Conservation (phyloP, 92 coral and sea anemone genomes). For the Galaxea fascicularis region DNA sequence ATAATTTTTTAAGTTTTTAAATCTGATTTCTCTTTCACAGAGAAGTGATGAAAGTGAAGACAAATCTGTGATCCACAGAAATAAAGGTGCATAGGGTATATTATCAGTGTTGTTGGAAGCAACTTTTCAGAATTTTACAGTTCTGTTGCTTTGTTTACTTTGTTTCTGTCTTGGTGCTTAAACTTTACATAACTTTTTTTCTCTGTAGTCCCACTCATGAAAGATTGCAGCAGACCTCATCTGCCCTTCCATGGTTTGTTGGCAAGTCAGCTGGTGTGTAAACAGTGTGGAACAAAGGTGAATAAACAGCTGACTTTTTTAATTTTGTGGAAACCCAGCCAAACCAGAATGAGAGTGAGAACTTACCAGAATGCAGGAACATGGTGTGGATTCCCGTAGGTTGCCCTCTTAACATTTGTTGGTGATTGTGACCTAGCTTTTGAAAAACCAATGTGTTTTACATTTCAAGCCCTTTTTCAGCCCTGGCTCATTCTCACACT, state of each 20-base stretch:
- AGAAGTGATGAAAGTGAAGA: conserved; percentile 20
- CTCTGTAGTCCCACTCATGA: conserved; percentile 33
- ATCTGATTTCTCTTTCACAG: conserved; percentile 34
- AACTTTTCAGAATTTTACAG: neutral
- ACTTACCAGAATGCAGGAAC: too few relatives aligned
- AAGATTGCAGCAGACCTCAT: conserved; percentile 67
- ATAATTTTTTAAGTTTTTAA: neutral
- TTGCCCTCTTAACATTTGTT: too few relatives aligned
- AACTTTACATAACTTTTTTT: neutral
- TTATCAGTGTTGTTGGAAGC: neutral
- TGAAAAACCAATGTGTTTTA: too few relatives aligned
- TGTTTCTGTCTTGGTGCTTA: neutral
- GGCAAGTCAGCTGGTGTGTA: conserved; percentile 95
- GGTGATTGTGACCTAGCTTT: too few relatives aligned
- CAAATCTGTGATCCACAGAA: conserved; percentile 47
- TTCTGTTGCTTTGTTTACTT: neutral
- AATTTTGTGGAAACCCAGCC: neutral
- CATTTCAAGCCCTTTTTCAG: too few relatives aligned
- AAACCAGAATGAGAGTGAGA: neutral
- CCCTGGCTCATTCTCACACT: too few relatives aligned
- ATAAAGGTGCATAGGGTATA: conserved; percentile 17
- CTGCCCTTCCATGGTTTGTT: conserved; percentile 93
- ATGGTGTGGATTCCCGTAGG: too few relatives aligned
- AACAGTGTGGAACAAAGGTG: conserved; percentile 89
- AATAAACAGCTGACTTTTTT: neutral